Base-by-base conservation (phyloP, 2,888 invertebrate species). In the Podabrus alpinus region DNA sequence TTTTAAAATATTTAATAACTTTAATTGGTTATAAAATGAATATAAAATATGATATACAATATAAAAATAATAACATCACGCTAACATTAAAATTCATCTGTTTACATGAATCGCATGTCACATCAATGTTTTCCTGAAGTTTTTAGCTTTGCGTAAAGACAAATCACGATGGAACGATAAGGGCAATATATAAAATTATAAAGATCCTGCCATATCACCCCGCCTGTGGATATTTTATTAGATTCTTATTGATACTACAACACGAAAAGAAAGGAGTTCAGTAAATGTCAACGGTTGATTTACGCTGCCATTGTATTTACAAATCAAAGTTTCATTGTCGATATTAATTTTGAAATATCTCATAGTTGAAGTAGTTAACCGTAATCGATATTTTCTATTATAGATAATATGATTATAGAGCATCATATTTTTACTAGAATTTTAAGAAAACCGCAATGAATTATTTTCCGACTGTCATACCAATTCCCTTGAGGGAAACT, bases 251-350 rank as follows among this genome's bases (percentile, higher is more conserved):
- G 74, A 72, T 70, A 74, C 72, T 16, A 70, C 71, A 73, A 61
- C 76, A 77, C 79, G 76, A 77, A 77, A 79, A 70, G 66, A 21
- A 60, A 66, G 61, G 62, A 74, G 72, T 59, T 72, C 71, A 71
- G 71, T 77, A 79, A 79, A 79, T 79, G 79, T 79, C 79, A 79
- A 77, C 59, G 19, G 59, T 70, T 73, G 73, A 76, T 76, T 76
- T 76, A 76, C 73, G 71, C 62, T 72, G 68, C 70, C 68, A 72
- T 69, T 61, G 66, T 72, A 66, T 66, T 71, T 66, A 66, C 61
- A 69, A 75, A 69, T 66, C 45, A 60, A 61, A 29, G 61, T 59
- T 75, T 67, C 19, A 72, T 62, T 64, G 61, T 60, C 66, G 16
- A 19, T 74, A 61, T 61, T 69, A 62, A 59, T 59, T n/a, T 24